A percentile compares a stretch with the other conserved stretches of the same genome.
Evolutionary conservation across 1,140 invertebrate genomes (phyloP).

Genomic region (Lepidurus packardi): DNA sequence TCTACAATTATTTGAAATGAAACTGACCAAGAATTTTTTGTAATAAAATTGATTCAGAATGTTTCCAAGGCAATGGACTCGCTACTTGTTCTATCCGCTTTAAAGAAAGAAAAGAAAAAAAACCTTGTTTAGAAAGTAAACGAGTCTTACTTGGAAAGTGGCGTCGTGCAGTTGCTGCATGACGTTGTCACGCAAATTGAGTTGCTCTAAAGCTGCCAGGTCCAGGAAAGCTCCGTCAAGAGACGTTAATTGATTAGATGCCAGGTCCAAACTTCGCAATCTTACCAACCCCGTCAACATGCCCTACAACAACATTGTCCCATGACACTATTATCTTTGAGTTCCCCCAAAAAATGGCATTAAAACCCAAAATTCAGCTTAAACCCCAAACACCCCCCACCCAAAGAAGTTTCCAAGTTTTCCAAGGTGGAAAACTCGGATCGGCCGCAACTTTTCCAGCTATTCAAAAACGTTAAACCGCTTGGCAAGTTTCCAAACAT

Average conservation of each 20-base stretch:
- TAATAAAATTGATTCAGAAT: too few species aligned
- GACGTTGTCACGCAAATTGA: constrained; percentile 65
- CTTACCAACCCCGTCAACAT: constrained; percentile 43
- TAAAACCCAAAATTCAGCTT: too few species aligned
- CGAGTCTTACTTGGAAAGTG: constrained; percentile 47
- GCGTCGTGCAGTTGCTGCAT: constrained; percentile 52
- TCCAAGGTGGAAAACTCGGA: too few species aligned
- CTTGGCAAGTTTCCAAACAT: neutral
- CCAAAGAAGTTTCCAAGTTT: neutral
- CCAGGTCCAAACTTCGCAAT: constrained; percentile 46
- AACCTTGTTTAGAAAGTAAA: neutral
- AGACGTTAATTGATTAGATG: constrained; percentile 44
- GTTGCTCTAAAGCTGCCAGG: constrained; percentile 56
- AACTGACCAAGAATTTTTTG: too few species aligned
- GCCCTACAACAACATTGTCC: constrained; percentile 41
- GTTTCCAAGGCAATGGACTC: too few species aligned
- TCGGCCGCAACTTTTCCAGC: neutral
- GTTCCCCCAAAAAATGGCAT: constrained; percentile 38
- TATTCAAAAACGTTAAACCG: neutral
- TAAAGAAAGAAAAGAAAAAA: neutral
- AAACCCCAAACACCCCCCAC: neutral
- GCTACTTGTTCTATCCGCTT: neutral
- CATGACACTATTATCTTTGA: neutral
- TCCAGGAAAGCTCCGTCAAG: constrained; percentile 43
- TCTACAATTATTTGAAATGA: too few species aligned